These are phyloP conservation scores for Chaetodon trifascialis DNA, from an alignment of 2,113 vertebrate species.

Conservation along the genomic window DNA sequence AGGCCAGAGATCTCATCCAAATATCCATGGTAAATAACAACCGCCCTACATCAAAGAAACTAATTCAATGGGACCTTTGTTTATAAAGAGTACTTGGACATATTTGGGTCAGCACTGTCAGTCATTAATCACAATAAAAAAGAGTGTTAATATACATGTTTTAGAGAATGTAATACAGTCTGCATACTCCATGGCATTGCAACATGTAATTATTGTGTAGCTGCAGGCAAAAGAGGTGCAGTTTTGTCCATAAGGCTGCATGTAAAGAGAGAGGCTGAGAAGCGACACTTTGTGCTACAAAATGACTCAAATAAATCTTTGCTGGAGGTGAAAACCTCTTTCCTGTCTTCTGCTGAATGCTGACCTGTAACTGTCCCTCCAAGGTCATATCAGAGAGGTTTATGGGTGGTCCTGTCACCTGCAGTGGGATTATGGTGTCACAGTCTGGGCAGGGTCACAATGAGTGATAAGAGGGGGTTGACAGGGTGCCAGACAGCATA, in stretches of 20 bases:
- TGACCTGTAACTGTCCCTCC: slow-evolving; percentile 32
- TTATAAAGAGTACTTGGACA: slow-evolving; percentile 20
- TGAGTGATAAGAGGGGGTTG: slow-evolving; percentile 28
- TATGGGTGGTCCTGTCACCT: slow-evolving; percentile 34
- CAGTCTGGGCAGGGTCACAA: slow-evolving; percentile 32
- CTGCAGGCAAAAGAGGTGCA: background rate
- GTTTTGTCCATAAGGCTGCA: background rate
- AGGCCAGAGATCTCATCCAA: slow-evolving; percentile 85
- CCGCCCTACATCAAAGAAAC: slow-evolving; percentile 67
- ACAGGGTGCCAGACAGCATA: slow-evolving; percentile 39
- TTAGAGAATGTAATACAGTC: background rate
- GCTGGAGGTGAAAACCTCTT: background rate
- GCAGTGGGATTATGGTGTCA: slow-evolving; percentile 36
- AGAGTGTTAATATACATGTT: background rate
- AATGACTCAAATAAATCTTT: background rate
- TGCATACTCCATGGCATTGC: background rate
- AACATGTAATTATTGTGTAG: background rate
- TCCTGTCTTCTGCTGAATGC: slow-evolving; percentile 12
- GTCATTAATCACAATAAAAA: background rate
- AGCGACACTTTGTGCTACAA: no score
- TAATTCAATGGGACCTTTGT: slow-evolving; percentile 8
- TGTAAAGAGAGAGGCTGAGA: background rate
- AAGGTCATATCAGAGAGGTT: slow-evolving; percentile 30
- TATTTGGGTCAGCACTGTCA: slow-evolving; percentile 26
- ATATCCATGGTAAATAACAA: slow-evolving; percentile 86